phyloP scores from a whole-genome alignment of 2,888 invertebrate genomes.

The Cyclophora punctaria region DNA sequence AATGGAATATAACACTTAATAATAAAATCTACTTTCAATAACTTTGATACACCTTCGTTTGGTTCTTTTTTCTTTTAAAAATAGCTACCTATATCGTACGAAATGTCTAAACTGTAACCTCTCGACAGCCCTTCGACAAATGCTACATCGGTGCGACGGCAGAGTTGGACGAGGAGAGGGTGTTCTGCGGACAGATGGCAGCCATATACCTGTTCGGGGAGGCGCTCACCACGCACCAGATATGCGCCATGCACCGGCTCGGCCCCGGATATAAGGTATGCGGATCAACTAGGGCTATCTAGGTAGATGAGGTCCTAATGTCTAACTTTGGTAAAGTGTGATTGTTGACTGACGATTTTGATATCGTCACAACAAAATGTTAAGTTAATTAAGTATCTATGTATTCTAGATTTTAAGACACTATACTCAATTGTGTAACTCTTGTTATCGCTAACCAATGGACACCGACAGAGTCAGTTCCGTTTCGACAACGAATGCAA shows the following conservation, averaged over 20 bases:
- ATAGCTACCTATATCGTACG: too few species aligned
- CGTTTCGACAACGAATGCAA: slow-evolving; percentile 99
- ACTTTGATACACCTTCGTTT: too few species aligned
- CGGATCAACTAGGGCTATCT: not conserved
- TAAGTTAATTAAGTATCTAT: too few species aligned
- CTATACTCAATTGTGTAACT: slow-evolving; percentile 16
- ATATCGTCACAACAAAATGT: too few species aligned
- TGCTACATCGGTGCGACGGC: slow-evolving; percentile 99
- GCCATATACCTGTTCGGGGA: slow-evolving; percentile 99
- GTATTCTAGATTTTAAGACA: not conserved
- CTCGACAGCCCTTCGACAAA: slow-evolving; percentile 95
- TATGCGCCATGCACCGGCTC: slow-evolving; percentile 98
- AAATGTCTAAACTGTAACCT: slow-evolving; percentile 2
- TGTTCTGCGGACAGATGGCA: slow-evolving; percentile 99
- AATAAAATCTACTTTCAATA: too few species aligned
- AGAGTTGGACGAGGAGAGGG: slow-evolving; percentile 95
- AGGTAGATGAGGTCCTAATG: too few species aligned
- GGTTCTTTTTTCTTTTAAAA: too few species aligned
- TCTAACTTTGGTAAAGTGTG: too few species aligned
- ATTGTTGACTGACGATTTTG: too few species aligned
- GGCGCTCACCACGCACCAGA: slow-evolving; percentile 97
- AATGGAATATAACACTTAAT: too few species aligned
- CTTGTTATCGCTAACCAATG: slow-evolving; percentile 55
- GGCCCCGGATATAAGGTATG: slow-evolving; percentile 98
- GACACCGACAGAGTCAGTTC: slow-evolving; percentile 93